phyloP scores from a whole-genome alignment of 2,888 invertebrate genomes.

The Listrodromus nycthemerus region DNA sequence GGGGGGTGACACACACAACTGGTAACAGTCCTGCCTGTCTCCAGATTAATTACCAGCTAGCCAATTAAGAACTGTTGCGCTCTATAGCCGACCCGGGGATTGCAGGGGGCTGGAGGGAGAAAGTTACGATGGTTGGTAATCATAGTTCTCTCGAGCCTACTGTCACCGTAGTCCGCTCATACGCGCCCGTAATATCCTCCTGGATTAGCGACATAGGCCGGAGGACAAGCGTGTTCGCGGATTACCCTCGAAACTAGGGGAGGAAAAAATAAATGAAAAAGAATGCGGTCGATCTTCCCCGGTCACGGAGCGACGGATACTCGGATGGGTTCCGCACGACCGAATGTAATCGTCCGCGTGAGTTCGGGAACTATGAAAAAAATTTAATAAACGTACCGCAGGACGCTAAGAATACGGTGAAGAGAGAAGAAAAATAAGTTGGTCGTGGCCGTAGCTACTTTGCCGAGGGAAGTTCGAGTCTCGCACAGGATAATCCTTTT shows the following conservation, averaged over 20 bases:
- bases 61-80: constrained; percentile 74
- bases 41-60: constrained; percentile 74
- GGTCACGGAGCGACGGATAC: neutral
- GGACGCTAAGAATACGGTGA: constrained; percentile 5
- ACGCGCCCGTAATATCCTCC: constrained; percentile 24
- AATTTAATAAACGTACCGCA: constrained; percentile 42
- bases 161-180: constrained; percentile 19
- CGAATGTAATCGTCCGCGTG: neutral
- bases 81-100: constrained; percentile 38
- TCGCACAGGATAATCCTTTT: constrained; percentile 59
- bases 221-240: constrained; percentile 13
- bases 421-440: constrained; percentile 5
- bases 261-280: neutral
- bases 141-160: constrained; percentile 11
- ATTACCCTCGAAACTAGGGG: neutral
- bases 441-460: constrained; percentile 11
- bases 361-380: constrained; percentile 25
- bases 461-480: constrained; percentile 45
- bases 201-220: neutral
- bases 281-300: neutral
- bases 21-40: constrained; percentile 70
- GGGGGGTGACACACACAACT: constrained; percentile 26
- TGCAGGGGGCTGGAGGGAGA: constrained; percentile 9
- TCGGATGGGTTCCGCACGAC: neutral
- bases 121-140: constrained; percentile 43